Conservation (phyloP, 2,888 invertebrate species). For the Pheosia gnoma region DNA sequence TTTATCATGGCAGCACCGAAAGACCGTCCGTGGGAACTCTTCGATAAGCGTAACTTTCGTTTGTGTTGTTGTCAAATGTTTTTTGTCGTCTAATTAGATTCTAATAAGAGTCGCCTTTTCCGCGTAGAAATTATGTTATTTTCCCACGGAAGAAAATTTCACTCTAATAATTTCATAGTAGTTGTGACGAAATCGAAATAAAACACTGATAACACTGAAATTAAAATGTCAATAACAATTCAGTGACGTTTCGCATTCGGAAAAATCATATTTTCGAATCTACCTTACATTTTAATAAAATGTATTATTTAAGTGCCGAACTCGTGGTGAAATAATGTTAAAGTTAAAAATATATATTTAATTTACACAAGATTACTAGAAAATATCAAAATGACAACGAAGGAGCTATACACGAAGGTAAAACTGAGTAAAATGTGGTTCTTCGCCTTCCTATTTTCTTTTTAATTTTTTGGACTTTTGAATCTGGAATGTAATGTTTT, state of each 20-base stretch:
- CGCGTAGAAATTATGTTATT: conserved; percentile 49
- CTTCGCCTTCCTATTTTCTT: conserved; percentile 30
- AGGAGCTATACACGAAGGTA: conserved; percentile 82
- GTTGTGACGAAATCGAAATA: conserved; percentile 19
- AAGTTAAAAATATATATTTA: conserved; percentile 37
- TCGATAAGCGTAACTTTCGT: conserved; percentile 65
- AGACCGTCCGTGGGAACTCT: conserved; percentile 66
- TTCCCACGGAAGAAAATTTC: conserved; percentile 24
- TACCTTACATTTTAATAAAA: conserved; percentile 71
- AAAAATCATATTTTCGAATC: conserved; percentile 68
- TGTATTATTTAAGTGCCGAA: conserved; percentile 63
- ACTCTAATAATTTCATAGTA: conserved; percentile 24
- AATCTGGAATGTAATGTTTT: conserved; percentile 31
- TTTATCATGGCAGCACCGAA: conserved; percentile 61
- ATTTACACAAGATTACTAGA: conserved; percentile 30
- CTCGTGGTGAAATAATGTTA: conserved; percentile 69
- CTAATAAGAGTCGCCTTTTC: conserved; percentile 56
- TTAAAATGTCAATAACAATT: conserved; percentile 66
- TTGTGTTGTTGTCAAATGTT: conserved; percentile 62
- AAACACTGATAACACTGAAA: conserved; percentile 64
- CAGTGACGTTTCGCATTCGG: conserved; percentile 76
- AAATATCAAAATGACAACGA: conserved; percentile 76
- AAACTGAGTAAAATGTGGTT: conserved; percentile 28
- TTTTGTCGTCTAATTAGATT: conserved; percentile 57
- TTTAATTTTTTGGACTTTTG: conserved; percentile 29